phyloP scores from a whole-genome alignment of 2,797 vertebrate species.

The Lateolabrax maculatus region DNA sequence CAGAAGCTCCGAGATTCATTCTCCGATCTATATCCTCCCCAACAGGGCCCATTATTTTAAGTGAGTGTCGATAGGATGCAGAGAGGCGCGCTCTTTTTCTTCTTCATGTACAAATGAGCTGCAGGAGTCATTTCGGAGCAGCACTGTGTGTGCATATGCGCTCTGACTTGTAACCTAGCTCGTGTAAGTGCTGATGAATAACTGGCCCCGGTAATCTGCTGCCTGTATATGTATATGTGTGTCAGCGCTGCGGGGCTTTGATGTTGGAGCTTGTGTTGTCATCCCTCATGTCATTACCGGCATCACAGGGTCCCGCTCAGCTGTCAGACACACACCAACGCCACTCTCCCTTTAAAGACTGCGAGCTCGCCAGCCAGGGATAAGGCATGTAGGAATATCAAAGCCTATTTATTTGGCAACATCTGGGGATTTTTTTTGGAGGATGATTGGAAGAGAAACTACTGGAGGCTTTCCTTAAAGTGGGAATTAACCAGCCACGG shows the following conservation, averaged over 20 bases:
- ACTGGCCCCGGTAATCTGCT: constrained; percentile 20
- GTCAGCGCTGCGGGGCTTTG: constrained; percentile 44
- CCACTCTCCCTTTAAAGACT: constrained; percentile 35
- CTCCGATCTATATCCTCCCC: constrained; percentile 47
- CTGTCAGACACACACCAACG: constrained; percentile 38
- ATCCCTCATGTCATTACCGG: constrained; percentile 28
- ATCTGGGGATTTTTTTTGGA: constrained; percentile 50
- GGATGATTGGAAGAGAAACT: constrained; percentile 30
- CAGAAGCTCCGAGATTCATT: constrained; percentile 31
- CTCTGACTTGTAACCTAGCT: constrained; percentile 28
- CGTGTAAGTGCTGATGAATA: constrained; percentile 28
- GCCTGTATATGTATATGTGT: background rate
- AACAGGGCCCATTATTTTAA: constrained; percentile 64
- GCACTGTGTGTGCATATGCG: background rate
- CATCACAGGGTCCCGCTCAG: constrained; percentile 35
- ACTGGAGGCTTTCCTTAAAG: constrained; percentile 28
- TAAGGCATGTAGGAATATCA: constrained; percentile 48
- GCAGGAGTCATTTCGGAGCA: constrained; percentile 12
- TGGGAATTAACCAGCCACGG: constrained; percentile 22
- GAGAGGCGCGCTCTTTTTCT: constrained; percentile 22
- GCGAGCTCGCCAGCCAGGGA: constrained; percentile 35
- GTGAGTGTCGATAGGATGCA: constrained; percentile 56
- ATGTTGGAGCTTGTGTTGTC: constrained; percentile 35
- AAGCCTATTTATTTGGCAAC: constrained; percentile 57
- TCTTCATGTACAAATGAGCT: constrained; percentile 45